These are phyloP conservation scores for Gibbula magus DNA, from an alignment of 2,888 invertebrate species.

Conservation along the genomic window DNA sequence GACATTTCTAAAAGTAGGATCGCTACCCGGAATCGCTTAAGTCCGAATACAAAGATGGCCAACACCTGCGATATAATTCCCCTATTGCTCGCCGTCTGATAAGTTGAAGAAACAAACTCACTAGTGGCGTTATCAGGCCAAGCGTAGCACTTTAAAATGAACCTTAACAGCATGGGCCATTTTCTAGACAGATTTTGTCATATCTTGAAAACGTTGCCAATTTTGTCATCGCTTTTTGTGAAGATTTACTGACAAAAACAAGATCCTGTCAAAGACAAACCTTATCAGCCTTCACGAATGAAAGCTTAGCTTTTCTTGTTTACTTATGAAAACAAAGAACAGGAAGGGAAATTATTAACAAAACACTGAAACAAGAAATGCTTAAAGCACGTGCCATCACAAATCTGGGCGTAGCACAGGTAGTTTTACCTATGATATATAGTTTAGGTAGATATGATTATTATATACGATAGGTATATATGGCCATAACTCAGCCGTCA, in stretches of 20 bases:
- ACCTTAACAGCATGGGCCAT: not conserved
- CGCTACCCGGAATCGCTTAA: no score
- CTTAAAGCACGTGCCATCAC: no score
- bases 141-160: not conserved
- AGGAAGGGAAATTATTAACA: no score
- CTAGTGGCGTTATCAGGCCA: not conserved
- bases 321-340: not conserved
- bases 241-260: not conserved
- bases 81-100: not conserved
- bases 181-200: not conserved
- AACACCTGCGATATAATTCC: not conserved
- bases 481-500: no score
- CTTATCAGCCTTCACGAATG: not conserved
- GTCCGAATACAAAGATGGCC: not conserved
- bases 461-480: not conserved
- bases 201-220: not conserved
- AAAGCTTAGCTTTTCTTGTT: not conserved
- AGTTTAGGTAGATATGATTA: not conserved
- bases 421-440: not conserved
- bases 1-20: no score
- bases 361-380: no score
- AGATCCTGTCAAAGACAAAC: not conserved
- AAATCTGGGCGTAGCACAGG: no score
- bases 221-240: not conserved
- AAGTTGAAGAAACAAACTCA: not conserved